A percentile compares a stretch with the other conserved stretches of the same genome.
Evolutionary conservation across 92 coral and sea anemone species (phyloP).

Genomic region (Palythoa caribaeorum): DNA sequence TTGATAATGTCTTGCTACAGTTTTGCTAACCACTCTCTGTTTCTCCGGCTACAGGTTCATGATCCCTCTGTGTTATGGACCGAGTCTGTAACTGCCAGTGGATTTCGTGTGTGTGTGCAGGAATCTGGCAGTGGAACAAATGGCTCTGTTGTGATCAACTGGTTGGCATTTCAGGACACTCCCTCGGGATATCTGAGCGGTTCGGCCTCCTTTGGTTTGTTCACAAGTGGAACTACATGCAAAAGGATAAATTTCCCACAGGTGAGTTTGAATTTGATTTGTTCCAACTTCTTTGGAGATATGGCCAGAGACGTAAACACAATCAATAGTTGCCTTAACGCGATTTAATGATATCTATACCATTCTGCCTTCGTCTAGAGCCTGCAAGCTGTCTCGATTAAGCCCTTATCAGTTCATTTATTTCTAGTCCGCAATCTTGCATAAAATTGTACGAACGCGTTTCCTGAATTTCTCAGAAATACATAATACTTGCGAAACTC

Average conservation of each 20-base stretch:
- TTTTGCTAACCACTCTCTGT: neutral
- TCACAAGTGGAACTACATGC: constrained; percentile 68
- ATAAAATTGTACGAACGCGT: no score
- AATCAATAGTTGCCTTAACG: no score
- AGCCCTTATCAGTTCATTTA: no score
- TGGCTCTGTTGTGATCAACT: constrained; percentile 56
- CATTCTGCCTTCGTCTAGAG: no score
- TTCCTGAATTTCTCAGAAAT: no score
- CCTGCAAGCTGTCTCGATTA: no score
- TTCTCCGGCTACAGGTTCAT: constrained; percentile 24
- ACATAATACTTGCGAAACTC: no score
- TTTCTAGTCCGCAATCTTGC: no score
- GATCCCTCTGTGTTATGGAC: constrained; percentile 65
- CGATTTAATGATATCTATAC: no score
- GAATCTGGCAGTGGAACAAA: constrained; percentile 62
- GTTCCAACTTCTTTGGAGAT: no score
- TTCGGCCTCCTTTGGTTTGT: constrained; percentile 51
- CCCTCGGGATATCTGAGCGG: constrained; percentile 62
- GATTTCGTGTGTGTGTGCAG: constrained; percentile 61
- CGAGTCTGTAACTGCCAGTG: constrained; percentile 37
- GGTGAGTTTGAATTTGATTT: constrained; percentile 47
- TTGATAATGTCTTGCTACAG: neutral
- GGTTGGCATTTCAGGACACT: constrained; percentile 62
- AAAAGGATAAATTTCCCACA: constrained; percentile 53
- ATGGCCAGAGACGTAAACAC: no score